Conservation (phyloP, 2,113 vertebrate genomes). For the Chionomys nivalis region DNA sequence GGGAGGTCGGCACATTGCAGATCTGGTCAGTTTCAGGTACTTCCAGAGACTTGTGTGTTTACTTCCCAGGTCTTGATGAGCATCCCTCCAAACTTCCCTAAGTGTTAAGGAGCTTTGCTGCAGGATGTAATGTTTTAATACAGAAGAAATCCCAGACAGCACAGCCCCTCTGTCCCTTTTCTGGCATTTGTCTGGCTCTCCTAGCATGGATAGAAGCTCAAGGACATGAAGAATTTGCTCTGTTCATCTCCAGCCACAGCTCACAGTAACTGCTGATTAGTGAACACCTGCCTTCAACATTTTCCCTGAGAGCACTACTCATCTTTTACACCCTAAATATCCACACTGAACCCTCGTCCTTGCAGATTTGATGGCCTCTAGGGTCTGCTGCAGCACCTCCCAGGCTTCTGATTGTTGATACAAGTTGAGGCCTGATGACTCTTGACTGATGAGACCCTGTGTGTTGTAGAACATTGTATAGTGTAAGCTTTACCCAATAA, state of each 20-base stretch:
- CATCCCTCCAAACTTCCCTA: not conserved
- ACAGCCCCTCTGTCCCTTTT: not conserved
- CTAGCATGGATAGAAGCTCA: accelerated
- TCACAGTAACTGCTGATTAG: not conserved
- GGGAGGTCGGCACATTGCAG: not conserved
- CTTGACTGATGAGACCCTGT: not conserved
- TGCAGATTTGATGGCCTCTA: not conserved
- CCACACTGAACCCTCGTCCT: not conserved
- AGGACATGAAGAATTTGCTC: not conserved
- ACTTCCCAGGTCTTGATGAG: not conserved
- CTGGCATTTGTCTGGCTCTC: not conserved
- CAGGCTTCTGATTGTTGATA: not conserved
- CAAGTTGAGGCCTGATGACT: not conserved
- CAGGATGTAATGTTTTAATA: not conserved
- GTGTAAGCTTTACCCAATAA: not conserved
- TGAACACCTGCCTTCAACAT: not conserved
- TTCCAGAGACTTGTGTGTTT: not conserved
- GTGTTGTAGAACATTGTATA: not conserved
- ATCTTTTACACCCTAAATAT: not conserved
- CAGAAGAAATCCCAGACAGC: not conserved
- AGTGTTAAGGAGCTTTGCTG: not conserved
- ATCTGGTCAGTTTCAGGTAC: not conserved
- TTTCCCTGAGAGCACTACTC: not conserved
- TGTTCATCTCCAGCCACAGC: too few relatives aligned
- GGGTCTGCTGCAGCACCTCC: not conserved